phyloP scores from a whole-genome alignment of 2,888 invertebrate species.

The Mesopsocus fuscifrons region DNA sequence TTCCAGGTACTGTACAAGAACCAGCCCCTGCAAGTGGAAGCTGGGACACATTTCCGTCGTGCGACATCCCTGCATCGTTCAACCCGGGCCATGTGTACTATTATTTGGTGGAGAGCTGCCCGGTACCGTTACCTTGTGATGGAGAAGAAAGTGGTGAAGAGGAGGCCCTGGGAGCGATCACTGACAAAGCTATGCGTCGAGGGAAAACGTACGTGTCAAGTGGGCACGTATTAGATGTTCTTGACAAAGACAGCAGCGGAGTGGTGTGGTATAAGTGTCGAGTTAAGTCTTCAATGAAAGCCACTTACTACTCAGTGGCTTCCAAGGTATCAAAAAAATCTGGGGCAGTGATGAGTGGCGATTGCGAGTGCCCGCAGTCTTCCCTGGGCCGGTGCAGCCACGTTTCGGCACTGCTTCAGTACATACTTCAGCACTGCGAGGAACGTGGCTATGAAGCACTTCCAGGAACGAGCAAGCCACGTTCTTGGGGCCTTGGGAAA shows the following conservation, averaged over 20 bases:
- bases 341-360: neutral
- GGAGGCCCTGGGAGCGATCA: neutral
- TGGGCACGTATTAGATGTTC: neutral
- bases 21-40: too few relatives aligned
- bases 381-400: constrained; percentile 2
- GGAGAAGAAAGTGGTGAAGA: neutral
- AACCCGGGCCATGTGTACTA: neutral
- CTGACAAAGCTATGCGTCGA: neutral
- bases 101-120: neutral
- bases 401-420: neutral
- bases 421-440: neutral
- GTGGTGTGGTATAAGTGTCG: neutral
- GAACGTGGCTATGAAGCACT: neutral
- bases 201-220: neutral
- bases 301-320: neutral
- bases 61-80: neutral
- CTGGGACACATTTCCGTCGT: neutral
- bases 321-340: neutral
- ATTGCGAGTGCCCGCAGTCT: neutral
- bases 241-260: neutral
- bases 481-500: neutral
- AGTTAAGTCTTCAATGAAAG: neutral
- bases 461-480: neutral
- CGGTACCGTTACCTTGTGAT: neutral
- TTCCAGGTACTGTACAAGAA: too few relatives aligned